Conservation (phyloP, 2,797 vertebrate genomes). For the Melanogrammus aeglefinus region DNA sequence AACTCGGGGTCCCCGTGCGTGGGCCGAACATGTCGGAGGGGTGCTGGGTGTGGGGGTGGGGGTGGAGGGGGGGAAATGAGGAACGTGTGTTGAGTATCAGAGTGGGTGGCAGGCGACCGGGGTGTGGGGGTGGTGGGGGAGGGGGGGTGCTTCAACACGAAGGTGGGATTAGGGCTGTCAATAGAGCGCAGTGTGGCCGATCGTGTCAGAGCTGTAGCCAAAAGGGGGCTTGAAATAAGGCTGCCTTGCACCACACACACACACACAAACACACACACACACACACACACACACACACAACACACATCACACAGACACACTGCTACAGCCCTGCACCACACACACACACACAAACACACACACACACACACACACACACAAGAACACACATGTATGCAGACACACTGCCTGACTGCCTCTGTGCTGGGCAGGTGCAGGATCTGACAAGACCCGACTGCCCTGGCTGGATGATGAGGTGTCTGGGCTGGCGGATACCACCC, state of each 20-base stretch:
- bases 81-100: slow-evolving; percentile 52
- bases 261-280: slow-evolving; percentile 12
- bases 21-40: slow-evolving; percentile 43
- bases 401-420: slow-evolving; percentile 27
- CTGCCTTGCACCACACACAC: slow-evolving; percentile 27
- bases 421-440: slow-evolving; percentile 37
- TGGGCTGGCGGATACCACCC: slow-evolving; percentile 62
- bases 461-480: slow-evolving; percentile 62
- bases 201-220: slow-evolving; percentile 52
- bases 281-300: background rate
- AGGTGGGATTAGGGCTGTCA: slow-evolving; percentile 65
- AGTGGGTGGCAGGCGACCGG: slow-evolving; percentile 40
- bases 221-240: slow-evolving; percentile 51
- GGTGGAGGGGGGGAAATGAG: slow-evolving; percentile 35
- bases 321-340: no score
- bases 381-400: slow-evolving; percentile 22
- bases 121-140: no score
- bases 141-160: slow-evolving; percentile 56
- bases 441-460: slow-evolving; percentile 39
- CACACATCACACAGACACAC: slow-evolving; percentile 27
- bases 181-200: slow-evolving; percentile 67
- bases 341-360: background rate
- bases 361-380: slow-evolving; percentile 18
- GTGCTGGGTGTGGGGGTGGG: slow-evolving; percentile 15
- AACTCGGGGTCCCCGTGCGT: slow-evolving; percentile 34